phyloP scores from a whole-genome alignment of 1,140 invertebrate genomes.

The Hormaphis cornu region DNA sequence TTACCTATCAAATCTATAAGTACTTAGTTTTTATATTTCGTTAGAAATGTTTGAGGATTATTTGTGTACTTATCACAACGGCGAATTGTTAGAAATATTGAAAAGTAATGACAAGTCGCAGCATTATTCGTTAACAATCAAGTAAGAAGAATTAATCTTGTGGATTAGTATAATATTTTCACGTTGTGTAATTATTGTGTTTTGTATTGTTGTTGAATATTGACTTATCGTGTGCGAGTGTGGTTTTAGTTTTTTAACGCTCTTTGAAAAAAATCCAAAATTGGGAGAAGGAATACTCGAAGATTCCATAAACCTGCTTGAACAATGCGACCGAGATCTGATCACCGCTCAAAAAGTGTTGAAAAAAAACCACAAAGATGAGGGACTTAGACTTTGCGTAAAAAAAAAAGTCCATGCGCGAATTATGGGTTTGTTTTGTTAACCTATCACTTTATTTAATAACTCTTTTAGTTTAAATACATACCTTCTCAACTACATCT shows the following conservation, averaged over 20 bases:
- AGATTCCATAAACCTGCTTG: slow-evolving; percentile 48
- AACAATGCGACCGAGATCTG: slow-evolving; percentile 53
- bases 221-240: slow-evolving; percentile 33
- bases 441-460: neutral
- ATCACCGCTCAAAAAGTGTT: slow-evolving; percentile 51
- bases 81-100: slow-evolving; percentile 45
- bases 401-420: slow-evolving; percentile 60
- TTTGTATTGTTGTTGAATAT: slow-evolving; percentile 31
- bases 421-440: slow-evolving; percentile 42
- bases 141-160: slow-evolving; percentile 42
- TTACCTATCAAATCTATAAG: no score
- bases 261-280: slow-evolving; percentile 51
- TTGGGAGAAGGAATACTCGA: slow-evolving; percentile 50
- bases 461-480: neutral
- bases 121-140: slow-evolving; percentile 45
- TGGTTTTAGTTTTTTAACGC: slow-evolving; percentile 51
- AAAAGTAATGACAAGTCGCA: slow-evolving; percentile 40
- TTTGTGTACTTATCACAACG: slow-evolving; percentile 40
- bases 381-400: slow-evolving; percentile 41
- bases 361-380: slow-evolving; percentile 43
- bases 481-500: no score
- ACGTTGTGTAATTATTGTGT: slow-evolving; percentile 24
- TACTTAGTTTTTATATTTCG: no score
- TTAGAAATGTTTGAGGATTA: slow-evolving; percentile 42
- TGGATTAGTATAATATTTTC: slow-evolving; percentile 1